Evolutionary conservation across 1,140 invertebrate species (phyloP).

Genomic region (Macrosteles quadrilineatus): DNA sequence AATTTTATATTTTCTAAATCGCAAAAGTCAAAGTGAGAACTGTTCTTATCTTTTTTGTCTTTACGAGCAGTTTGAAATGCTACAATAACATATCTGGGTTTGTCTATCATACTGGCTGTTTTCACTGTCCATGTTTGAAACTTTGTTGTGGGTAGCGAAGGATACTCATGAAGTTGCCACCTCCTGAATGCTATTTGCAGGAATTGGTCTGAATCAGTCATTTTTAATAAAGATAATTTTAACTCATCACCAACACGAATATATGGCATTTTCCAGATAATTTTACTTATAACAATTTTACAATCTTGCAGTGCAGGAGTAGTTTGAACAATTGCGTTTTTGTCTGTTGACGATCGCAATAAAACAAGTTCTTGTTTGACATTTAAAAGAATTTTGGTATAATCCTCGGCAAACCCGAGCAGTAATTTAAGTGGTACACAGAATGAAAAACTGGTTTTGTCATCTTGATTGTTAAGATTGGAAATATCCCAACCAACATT

Average conservation of each 20-base stretch:
- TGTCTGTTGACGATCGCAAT: slow-evolving; percentile 45
- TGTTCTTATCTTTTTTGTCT: background rate
- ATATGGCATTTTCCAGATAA: slow-evolving; percentile 43
- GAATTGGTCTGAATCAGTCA: slow-evolving; percentile 40
- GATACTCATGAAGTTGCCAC: background rate
- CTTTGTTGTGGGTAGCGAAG: background rate
- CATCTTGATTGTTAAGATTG: background rate
- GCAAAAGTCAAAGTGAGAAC: background rate
- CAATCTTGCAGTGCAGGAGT: slow-evolving; percentile 11
- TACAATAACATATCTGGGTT: background rate
- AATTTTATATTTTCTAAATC: background rate
- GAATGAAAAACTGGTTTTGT: slow-evolving; percentile 44
- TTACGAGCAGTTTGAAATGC: background rate
- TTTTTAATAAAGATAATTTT: slow-evolving; percentile 31
- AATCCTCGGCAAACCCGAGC: slow-evolving; percentile 53
- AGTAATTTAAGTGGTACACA: slow-evolving; percentile 49
- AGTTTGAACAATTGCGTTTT: slow-evolving; percentile 29
- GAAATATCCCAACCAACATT: slow-evolving; percentile 45
- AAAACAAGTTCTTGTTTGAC: slow-evolving; percentile 52
- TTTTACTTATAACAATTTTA: slow-evolving; percentile 42
- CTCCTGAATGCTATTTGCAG: no score
- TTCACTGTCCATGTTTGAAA: background rate
- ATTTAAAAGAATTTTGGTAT: slow-evolving; percentile 52
- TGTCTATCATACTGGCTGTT: background rate
- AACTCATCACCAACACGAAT: slow-evolving; percentile 37